Conservation (phyloP, 2,113 vertebrate species). For the Crotalus tigris region DNA sequence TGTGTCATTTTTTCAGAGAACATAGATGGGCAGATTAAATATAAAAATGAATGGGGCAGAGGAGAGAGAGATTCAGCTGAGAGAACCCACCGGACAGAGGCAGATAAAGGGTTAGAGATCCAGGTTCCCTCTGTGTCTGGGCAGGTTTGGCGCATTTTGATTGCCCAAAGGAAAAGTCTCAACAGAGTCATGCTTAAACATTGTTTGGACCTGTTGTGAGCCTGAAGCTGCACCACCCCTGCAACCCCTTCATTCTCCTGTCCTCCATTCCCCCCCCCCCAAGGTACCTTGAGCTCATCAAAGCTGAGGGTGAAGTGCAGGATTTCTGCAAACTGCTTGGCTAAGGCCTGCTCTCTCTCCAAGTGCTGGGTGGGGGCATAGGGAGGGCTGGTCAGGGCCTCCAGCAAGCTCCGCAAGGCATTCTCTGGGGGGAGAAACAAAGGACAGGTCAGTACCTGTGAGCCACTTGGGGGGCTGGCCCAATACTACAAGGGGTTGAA, state of each 20-base stretch:
- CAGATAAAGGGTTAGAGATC: not conserved
- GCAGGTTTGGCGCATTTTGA: not conserved
- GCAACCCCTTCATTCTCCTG: not conserved
- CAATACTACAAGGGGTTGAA: not conserved
- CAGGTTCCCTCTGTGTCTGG: not conserved
- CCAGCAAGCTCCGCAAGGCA: constrained; percentile 85
- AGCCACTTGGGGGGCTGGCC: not conserved
- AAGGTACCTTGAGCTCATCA: constrained; percentile 84
- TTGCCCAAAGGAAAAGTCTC: not conserved
- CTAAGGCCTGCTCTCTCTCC: constrained; percentile 86
- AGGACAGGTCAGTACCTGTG: not conserved
- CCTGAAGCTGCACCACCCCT: not conserved
- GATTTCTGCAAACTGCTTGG: constrained; percentile 91
- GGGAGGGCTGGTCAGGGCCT: constrained; percentile 86
- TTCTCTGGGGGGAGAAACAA: constrained; percentile 69
- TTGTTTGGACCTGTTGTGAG: not conserved
- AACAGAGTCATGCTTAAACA: not conserved
- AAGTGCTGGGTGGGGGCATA: constrained; percentile 89
- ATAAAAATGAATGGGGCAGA: not conserved
- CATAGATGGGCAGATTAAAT: not conserved
- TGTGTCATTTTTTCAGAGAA: not conserved
- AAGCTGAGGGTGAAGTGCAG: constrained; percentile 92
- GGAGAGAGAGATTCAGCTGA: not conserved
- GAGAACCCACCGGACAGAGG: not conserved
- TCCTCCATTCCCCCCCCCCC: rapidly evolving